Evolutionary conservation across 2,888 invertebrate species (phyloP).

Genomic region (Sisyra nigra): DNA sequence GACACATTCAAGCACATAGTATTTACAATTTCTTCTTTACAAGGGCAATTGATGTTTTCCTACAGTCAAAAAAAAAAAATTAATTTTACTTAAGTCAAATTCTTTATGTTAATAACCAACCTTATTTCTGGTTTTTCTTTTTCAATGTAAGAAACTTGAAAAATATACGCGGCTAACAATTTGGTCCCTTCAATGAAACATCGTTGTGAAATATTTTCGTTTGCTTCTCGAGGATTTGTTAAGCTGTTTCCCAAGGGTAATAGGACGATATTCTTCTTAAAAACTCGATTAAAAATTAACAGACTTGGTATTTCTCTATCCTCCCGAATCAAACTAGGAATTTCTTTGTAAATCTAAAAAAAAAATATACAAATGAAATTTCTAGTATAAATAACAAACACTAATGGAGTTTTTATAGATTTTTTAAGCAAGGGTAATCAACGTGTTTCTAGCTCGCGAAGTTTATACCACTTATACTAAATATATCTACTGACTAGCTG

Average conservation of each 20-base stretch:
- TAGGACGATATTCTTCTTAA: conserved; percentile 25
- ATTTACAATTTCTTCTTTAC: no score
- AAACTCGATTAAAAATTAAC: conserved; percentile 23
- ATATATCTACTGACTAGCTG: no score
- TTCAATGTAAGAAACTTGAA: conserved; percentile 17
- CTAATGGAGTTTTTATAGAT: no score
- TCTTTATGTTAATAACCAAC: no score
- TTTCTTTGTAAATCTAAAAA: conserved; percentile 28
- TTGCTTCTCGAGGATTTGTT: conserved; percentile 21
- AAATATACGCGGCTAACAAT: conserved; percentile 27
- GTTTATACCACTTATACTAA: no score
- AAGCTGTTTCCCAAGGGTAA: conserved; percentile 24
- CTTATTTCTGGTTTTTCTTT: neutral
- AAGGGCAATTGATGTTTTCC: neutral
- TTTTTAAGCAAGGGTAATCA: no score
- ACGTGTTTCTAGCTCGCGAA: no score
- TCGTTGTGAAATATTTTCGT: conserved; percentile 26
- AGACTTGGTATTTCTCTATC: conserved; percentile 24
- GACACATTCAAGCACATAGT: no score
- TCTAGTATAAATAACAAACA: no score
- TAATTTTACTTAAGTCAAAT: no score
- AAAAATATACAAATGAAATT: neutral
- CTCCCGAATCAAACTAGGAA: conserved; percentile 28
- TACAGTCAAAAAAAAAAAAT: conserved; percentile 1
- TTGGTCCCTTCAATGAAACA: conserved; percentile 29